phyloP scores from a whole-genome alignment of 2,888 invertebrate genomes.

The Balanococcus diminutus region DNA sequence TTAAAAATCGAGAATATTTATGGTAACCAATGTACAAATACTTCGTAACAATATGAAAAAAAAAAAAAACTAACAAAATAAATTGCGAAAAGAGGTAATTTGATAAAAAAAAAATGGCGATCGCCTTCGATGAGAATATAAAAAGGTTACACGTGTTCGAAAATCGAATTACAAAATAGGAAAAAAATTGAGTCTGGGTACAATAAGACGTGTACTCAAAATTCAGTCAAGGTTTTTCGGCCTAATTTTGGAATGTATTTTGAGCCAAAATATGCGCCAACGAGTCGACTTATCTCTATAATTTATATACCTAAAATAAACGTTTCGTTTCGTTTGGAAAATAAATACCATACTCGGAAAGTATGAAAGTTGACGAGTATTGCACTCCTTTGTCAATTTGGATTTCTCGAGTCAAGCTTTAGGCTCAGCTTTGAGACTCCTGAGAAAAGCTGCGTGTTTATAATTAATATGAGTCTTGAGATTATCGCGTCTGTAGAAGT shows the following conservation, averaged over 20 bases:
- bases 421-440: constrained; percentile 50
- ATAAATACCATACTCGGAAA: not conserved
- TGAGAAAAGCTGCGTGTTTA: constrained; percentile 56
- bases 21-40: constrained; percentile 52
- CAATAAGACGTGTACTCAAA: not conserved
- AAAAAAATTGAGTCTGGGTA: not conserved
- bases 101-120: not conserved
- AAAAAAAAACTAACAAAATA: constrained; percentile 4
- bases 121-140: not conserved
- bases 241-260: not conserved
- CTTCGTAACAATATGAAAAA: constrained; percentile 2
- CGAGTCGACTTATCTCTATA: no score
- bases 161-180: not conserved
- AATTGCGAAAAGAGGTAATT: not conserved
- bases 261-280: not conserved
- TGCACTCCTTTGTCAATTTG: not conserved
- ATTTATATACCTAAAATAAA: no score
- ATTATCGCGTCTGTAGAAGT: constrained; percentile 59
- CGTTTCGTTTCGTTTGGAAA: not conserved
- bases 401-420: not conserved
- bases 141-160: not conserved
- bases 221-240: not conserved
- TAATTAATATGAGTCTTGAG: constrained; percentile 57
- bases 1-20: not conserved
- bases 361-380: not conserved